Conservation (phyloP, 1,140 invertebrate genomes). For the Frieseomelitta varia region DNA sequence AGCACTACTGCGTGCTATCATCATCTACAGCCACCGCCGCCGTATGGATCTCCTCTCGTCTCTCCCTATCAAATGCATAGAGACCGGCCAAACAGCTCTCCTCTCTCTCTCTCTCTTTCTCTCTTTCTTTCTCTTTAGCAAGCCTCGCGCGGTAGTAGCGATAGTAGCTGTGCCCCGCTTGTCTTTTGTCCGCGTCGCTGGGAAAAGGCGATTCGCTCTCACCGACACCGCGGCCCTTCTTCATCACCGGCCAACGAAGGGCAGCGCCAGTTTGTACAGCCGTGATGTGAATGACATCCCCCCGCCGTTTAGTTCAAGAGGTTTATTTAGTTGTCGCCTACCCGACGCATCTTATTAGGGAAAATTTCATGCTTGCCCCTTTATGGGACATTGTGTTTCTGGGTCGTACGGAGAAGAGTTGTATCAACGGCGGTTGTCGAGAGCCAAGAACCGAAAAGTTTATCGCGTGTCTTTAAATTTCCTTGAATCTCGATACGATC, state of each 20-base stretch:
- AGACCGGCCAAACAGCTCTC: neutral
- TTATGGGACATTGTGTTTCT: neutral
- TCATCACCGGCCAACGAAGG: neutral
- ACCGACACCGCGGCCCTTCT: neutral
- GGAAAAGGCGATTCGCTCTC: constrained; percentile 50
- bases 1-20: constrained; percentile 53
- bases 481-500: too few relatives aligned
- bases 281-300: neutral
- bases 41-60: constrained; percentile 34
- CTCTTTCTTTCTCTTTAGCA: neutral
- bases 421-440: too few relatives aligned
- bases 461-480: too few relatives aligned
- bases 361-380: neutral
- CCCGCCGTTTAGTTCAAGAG: neutral
- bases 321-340: constrained; percentile 2
- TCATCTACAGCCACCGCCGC: constrained; percentile 11
- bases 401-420: too few relatives aligned
- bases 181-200: constrained; percentile 47
- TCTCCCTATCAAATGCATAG: constrained; percentile 30
- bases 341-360: neutral
- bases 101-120: neutral
- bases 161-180: too few relatives aligned
- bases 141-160: neutral
- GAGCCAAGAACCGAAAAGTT: too few relatives aligned
- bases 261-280: neutral